Evolutionary conservation across 2,113 vertebrate species (phyloP).

Genomic region (Psilopsiagon aymara): DNA sequence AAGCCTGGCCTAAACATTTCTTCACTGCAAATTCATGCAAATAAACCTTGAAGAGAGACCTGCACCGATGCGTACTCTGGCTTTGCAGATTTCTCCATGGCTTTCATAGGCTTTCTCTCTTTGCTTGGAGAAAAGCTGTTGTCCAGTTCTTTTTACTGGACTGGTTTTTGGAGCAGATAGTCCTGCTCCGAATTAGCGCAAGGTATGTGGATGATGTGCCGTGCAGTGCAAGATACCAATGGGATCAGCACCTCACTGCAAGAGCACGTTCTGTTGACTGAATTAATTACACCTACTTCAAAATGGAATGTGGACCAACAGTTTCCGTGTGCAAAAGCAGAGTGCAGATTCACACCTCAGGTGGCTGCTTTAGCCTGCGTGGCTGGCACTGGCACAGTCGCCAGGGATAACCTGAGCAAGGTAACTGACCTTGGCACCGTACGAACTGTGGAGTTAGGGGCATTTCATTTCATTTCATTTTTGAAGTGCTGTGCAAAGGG

Average conservation of each 20-base stretch:
- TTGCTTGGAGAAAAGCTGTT: not conserved
- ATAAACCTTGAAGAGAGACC: not conserved
- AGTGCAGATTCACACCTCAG: not conserved
- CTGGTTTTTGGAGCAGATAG: not conserved
- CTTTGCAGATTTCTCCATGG: not conserved
- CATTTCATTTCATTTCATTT: not conserved
- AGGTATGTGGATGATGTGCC: accelerated
- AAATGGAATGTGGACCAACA: not conserved
- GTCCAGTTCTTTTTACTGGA: not conserved
- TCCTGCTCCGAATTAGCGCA: not conserved
- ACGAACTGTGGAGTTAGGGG: not conserved
- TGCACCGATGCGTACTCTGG: not conserved
- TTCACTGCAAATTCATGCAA: not conserved
- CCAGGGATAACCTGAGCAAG: not conserved
- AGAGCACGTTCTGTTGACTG: not conserved
- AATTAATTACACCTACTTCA: not conserved
- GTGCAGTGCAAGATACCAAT: not conserved
- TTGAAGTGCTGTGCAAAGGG: not conserved
- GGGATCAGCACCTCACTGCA: not conserved
- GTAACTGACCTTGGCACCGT: not conserved
- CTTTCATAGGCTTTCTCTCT: not conserved
- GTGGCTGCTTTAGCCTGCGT: not conserved
- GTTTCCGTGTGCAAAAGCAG: not conserved
- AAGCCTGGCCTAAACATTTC: not conserved
- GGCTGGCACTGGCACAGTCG: not conserved